Conservation (phyloP, 2,797 vertebrate genomes). For the Tokudaia muenninki region DNA sequence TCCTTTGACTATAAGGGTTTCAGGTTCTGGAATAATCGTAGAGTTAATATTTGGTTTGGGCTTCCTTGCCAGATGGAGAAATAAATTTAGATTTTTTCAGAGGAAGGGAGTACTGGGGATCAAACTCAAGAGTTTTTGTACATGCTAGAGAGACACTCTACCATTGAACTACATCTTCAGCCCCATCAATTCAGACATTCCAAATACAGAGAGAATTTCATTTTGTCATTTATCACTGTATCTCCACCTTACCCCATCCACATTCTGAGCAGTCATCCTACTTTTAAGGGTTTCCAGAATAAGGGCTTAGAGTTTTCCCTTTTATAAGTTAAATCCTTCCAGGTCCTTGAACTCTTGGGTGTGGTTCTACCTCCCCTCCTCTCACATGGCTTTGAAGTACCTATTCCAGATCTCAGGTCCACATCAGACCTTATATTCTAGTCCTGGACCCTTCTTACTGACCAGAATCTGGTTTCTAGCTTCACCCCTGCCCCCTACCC, state of each 20-base stretch:
- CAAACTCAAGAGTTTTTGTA: not conserved
- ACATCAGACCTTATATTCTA: not conserved
- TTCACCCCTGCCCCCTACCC: not conserved
- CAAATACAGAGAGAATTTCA: not conserved
- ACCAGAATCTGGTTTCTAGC: not conserved
- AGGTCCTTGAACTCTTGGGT: not conserved
- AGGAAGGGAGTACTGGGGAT: not conserved
- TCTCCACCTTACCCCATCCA: not conserved
- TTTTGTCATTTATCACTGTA: not conserved
- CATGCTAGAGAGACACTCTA: no score
- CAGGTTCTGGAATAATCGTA: not conserved
- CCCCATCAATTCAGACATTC: not conserved
- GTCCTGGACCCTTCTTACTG: not conserved
- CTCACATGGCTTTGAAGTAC: not conserved
- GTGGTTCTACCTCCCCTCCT: not conserved
- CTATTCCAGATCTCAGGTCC: fast-evolving
- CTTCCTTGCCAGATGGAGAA: not conserved
- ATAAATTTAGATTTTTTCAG: not conserved
- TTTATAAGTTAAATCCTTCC: not conserved
- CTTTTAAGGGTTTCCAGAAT: not conserved
- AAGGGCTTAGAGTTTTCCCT: not conserved
- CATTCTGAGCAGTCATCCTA: not conserved
- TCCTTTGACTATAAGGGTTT: not conserved
- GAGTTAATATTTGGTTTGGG: not conserved
- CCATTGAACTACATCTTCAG: not conserved